Percentiles rank a stretch among this genome's conserved stretches.
These are phyloP conservation scores for Atta texana DNA, from an alignment of 1,140 invertebrate species.

Conservation along the genomic window DNA sequence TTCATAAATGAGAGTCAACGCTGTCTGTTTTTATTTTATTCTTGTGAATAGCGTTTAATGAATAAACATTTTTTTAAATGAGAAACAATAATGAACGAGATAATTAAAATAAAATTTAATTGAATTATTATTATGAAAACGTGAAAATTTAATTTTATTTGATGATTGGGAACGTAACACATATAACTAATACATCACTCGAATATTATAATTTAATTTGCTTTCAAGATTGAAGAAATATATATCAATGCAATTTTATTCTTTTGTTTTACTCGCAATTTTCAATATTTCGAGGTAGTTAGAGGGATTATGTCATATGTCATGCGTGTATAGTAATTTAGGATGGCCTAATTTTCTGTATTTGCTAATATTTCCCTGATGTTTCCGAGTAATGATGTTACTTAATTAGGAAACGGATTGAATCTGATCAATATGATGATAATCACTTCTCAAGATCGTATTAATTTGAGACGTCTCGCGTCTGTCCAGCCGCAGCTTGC, in stretches of 20 bases:
- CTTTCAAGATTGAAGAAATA: neutral
- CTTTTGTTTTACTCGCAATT: neutral
- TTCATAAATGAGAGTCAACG: neutral
- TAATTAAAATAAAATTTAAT: neutral
- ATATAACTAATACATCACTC: neutral
- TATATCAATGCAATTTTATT: neutral
- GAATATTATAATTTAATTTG: slow-evolving; percentile 6
- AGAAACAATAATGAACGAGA: neutral
- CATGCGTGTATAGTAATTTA: neutral
- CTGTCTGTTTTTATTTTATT: neutral
- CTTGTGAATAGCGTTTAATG: neutral
- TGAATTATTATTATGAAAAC: neutral
- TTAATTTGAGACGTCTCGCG: slow-evolving; percentile 24
- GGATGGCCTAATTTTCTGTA: neutral
- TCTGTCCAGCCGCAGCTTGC: slow-evolving; percentile 24
- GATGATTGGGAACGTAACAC: neutral
- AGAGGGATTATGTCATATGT: neutral
- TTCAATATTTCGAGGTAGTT: neutral
- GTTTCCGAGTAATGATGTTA: neutral
- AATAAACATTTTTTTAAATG: neutral
- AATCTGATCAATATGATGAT: slow-evolving; percentile 8
- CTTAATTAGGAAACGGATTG: slow-evolving; percentile 5
- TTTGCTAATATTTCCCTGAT: slow-evolving; percentile 7
- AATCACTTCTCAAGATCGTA: slow-evolving; percentile 10
- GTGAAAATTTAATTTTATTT: slow-evolving; percentile 21